Percentiles rank a stretch among this genome's conserved stretches.
phyloP scores from a whole-genome alignment of 2,113 vertebrate species.

The Sceloporus tristichus region DNA sequence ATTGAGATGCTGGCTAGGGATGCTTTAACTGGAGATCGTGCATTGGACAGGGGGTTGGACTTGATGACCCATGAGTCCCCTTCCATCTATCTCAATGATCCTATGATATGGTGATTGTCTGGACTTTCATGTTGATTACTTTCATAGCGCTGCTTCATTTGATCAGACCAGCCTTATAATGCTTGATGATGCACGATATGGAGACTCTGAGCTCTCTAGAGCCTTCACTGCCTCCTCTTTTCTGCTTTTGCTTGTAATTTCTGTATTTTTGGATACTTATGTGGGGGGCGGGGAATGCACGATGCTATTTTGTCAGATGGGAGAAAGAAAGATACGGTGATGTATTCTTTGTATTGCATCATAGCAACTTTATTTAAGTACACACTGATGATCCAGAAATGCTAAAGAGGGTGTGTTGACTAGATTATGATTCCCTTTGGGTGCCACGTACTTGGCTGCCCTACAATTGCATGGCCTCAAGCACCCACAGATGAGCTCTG shows the following conservation, averaged over 20 bases:
- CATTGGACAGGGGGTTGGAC: too few relatives aligned
- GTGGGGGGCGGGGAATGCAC: not conserved
- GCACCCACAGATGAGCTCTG: not conserved
- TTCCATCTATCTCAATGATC: too few relatives aligned
- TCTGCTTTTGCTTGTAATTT: not conserved
- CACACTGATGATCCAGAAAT: not conserved
- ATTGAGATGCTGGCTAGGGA: not conserved
- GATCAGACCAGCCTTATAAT: not conserved
- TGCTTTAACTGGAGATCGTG: too few relatives aligned
- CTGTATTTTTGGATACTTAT: too few relatives aligned
- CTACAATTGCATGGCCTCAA: conserved; percentile 6
- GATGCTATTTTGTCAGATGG: not conserved
- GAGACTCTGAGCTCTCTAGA: not conserved
- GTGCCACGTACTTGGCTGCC: not conserved
- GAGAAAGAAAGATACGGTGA: not conserved
- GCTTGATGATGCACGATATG: not conserved
- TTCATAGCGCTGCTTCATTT: not conserved
- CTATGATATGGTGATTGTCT: not conserved
- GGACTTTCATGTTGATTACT: not conserved
- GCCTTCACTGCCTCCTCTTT: not conserved
- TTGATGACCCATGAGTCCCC: too few relatives aligned
- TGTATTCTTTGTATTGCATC: not conserved
- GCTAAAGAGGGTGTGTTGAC: not conserved
- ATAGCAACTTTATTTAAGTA: not conserved
- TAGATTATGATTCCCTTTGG: not conserved